Percentiles rank a stretch among this genome's conserved stretches.
These are phyloP conservation scores for Anastrepha obliqua DNA, from an alignment of 1,140 invertebrate species.

Conservation along the genomic window DNA sequence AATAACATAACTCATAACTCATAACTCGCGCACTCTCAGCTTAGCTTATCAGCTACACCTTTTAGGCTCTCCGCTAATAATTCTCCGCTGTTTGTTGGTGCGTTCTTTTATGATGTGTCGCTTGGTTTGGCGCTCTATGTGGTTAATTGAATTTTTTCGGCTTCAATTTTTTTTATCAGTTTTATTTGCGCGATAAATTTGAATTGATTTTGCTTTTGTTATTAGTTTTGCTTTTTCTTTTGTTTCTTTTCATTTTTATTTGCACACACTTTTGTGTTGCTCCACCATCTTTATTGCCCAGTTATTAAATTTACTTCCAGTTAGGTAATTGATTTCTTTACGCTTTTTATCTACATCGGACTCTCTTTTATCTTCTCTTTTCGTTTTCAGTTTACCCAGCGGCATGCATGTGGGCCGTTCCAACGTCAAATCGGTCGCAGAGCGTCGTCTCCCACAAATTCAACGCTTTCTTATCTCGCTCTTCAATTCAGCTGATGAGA, in stretches of 20 bases:
- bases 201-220: background rate
- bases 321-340: background rate
- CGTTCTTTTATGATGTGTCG: background rate
- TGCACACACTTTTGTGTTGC: background rate
- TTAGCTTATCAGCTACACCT: background rate
- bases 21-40: background rate
- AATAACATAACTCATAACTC: too few relatives aligned
- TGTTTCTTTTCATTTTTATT: background rate
- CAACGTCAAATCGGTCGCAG: slow-evolving; percentile 95
- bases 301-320: background rate
- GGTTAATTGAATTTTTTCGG: background rate
- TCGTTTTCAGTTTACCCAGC: slow-evolving; percentile 80
- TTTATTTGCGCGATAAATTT: background rate
- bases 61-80: too few relatives aligned
- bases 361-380: background rate
- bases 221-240: background rate
- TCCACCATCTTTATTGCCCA: background rate
- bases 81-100: too few relatives aligned
- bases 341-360: background rate
- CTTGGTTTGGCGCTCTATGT: background rate
- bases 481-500: slow-evolving; percentile 92
- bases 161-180: background rate
- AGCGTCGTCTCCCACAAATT: slow-evolving; percentile 90
- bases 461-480: slow-evolving; percentile 90
- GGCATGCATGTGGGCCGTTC: slow-evolving; percentile 91